These are phyloP conservation scores for Lasioglossum malachurum DNA, from an alignment of 2,888 invertebrate species.

Conservation along the genomic window DNA sequence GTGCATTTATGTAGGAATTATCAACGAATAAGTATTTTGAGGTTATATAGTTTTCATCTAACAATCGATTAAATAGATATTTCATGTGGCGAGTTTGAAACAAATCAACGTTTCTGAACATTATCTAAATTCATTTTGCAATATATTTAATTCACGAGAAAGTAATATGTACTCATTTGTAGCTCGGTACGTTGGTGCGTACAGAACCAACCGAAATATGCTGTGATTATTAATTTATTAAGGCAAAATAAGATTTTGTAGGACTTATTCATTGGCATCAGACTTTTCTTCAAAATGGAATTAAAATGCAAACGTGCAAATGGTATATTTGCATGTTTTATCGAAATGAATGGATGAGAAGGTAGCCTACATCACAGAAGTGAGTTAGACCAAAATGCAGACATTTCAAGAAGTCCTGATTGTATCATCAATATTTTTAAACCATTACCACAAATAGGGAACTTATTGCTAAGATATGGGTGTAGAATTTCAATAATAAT, in stretches of 20 bases:
- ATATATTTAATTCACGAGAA: not conserved
- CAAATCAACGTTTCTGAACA: not conserved
- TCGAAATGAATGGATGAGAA: not conserved
- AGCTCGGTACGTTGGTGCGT: not conserved
- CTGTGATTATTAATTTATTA: not conserved
- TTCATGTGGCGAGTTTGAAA: not conserved
- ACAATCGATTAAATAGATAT: not conserved
- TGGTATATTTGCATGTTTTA: not conserved
- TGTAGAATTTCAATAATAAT: not conserved
- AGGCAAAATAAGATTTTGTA: not conserved
- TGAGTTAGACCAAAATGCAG: not conserved
- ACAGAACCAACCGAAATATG: not conserved
- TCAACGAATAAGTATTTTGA: not conserved
- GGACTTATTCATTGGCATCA: not conserved
- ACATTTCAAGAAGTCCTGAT: not conserved
- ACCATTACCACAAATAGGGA: not conserved
- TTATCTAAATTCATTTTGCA: not conserved
- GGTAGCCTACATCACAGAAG: not conserved
- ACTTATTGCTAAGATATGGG: not conserved
- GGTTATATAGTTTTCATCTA: conserved; percentile 26
- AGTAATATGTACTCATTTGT: not conserved
- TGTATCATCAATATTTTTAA: not conserved
- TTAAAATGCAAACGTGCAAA: too few species aligned
- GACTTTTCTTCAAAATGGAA: not conserved
- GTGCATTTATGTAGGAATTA: not conserved